Evolutionary conservation across 2,797 vertebrate genomes (phyloP).

Genomic region (Pelobates cultripes): DNA sequence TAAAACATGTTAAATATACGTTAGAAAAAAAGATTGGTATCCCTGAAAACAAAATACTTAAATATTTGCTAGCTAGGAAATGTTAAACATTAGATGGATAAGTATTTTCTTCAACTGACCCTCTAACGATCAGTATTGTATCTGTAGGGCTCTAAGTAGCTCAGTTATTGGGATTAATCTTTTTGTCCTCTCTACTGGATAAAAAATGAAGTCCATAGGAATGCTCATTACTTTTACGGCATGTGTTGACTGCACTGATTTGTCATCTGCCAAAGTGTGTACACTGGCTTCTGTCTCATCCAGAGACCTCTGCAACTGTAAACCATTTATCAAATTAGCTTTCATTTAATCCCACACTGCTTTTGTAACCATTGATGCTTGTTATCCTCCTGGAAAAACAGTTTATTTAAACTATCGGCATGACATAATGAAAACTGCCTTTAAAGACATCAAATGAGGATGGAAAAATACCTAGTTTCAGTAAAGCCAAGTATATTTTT

Average conservation of each 20-base stretch:
- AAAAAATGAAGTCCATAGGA: slow-evolving; percentile 81
- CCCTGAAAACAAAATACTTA: neutral
- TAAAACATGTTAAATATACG: too few species aligned
- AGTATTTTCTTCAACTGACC: slow-evolving; percentile 29
- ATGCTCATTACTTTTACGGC: slow-evolving; percentile 75
- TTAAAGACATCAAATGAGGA: slow-evolving; percentile 65
- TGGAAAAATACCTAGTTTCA: slow-evolving; percentile 61
- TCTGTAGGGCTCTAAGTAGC: slow-evolving; percentile 64
- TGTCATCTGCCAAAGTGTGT: slow-evolving; percentile 76
- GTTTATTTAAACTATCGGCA: slow-evolving; percentile 73
- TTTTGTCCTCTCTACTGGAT: slow-evolving; percentile 64
- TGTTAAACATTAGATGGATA: slow-evolving; percentile 41
- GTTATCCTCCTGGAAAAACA: slow-evolving; percentile 71
- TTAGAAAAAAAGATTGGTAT: too few species aligned
- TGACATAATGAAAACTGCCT: slow-evolving; percentile 70
- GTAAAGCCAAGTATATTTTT: slow-evolving; percentile 49
- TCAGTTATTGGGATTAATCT: slow-evolving; percentile 67
- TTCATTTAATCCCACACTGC: slow-evolving; percentile 67
- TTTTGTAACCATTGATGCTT: slow-evolving; percentile 66
- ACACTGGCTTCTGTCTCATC: slow-evolving; percentile 78
- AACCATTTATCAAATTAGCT: slow-evolving; percentile 79
- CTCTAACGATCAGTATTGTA: slow-evolving; percentile 55
- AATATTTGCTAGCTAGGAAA: slow-evolving; percentile 17
- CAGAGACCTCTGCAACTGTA: slow-evolving; percentile 71
- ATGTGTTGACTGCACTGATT: slow-evolving; percentile 76